Evolutionary conservation across 2,888 invertebrate species (phyloP).

Genomic region (Ochropleura plecta): DNA sequence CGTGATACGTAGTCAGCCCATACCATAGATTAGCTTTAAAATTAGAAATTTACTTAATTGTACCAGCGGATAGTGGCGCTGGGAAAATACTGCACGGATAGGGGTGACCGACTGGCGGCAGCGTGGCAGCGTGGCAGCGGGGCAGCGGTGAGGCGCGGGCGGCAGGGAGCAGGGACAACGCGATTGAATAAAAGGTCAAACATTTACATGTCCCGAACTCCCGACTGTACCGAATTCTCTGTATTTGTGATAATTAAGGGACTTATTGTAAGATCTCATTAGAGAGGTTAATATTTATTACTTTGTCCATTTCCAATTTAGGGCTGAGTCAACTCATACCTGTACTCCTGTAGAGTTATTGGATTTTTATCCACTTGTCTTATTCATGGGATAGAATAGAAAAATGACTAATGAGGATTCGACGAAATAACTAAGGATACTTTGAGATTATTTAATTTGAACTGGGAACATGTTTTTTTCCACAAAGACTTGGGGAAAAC

Average conservation of each 20-base stretch:
- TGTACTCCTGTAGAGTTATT: not conserved
- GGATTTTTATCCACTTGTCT: not conserved
- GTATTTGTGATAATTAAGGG: constrained; percentile 36
- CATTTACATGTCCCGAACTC: constrained; percentile 33
- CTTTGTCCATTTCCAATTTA: not conserved
- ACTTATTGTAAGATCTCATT: constrained; percentile 19
- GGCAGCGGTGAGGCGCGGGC: not conserved
- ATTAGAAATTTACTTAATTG: constrained; percentile 53
- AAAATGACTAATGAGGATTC: not conserved
- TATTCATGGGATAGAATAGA: not conserved
- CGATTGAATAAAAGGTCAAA: constrained; percentile 46
- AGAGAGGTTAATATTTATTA: constrained; percentile 17
- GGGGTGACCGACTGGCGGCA: constrained; percentile 3
- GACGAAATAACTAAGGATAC: not conserved
- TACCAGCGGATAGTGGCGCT: constrained; percentile 34
- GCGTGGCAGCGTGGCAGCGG: not conserved
- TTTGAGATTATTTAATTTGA: not conserved
- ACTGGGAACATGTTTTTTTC: not conserved
- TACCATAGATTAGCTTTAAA: constrained; percentile 21
- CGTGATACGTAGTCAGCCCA: no score
- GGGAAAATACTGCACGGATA: constrained; percentile 36
- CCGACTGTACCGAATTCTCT: not conserved
- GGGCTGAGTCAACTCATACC: not conserved
- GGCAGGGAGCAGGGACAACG: not conserved
- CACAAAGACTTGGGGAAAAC: not conserved